Percentiles rank a stretch among this genome's conserved stretches.
These are phyloP conservation scores for Dioctria linearis DNA, from an alignment of 2,888 invertebrate genomes.

Conservation along the genomic window DNA sequence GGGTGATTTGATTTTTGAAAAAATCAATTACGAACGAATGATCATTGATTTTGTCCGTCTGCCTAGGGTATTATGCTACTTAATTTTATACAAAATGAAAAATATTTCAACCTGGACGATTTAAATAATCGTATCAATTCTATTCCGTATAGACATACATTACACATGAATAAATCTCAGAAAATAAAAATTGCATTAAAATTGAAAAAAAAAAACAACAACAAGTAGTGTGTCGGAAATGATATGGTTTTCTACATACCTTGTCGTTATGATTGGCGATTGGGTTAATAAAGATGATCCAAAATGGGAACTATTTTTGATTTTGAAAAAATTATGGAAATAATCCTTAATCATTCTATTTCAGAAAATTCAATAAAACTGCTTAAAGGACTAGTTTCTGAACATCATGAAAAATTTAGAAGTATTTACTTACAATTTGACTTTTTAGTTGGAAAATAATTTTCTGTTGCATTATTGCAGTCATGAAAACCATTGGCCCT, in stretches of 20 bases:
- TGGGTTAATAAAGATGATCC: neutral
- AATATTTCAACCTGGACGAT: no score
- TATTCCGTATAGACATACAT: neutral
- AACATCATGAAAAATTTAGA: slow-evolving; percentile 22
- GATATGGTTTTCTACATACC: slow-evolving; percentile 10
- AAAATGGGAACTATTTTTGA: slow-evolving; percentile 19
- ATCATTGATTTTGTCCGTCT: no score
- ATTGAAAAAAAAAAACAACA: slow-evolving; percentile 2
- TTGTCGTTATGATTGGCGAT: slow-evolving; percentile 3
- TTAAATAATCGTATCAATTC: neutral
- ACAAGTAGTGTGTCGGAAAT: neutral
- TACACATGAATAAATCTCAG: slow-evolving; percentile 4
- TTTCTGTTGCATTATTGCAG: slow-evolving; percentile 31
- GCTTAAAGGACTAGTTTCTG: slow-evolving; percentile 18
- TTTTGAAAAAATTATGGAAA: slow-evolving; percentile 6
- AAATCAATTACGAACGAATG: no score
- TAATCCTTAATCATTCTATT: neutral
- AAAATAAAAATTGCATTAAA: neutral
- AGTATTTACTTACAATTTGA: slow-evolving; percentile 18
- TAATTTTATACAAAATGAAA: no score
- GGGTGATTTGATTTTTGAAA: no score
- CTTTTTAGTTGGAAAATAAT: slow-evolving; percentile 26
- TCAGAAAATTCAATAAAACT: neutral
- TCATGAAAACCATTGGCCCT: neutral
- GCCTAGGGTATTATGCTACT: no score